Conservation (phyloP, 2,888 invertebrate genomes). For the Crioceris asparagi region DNA sequence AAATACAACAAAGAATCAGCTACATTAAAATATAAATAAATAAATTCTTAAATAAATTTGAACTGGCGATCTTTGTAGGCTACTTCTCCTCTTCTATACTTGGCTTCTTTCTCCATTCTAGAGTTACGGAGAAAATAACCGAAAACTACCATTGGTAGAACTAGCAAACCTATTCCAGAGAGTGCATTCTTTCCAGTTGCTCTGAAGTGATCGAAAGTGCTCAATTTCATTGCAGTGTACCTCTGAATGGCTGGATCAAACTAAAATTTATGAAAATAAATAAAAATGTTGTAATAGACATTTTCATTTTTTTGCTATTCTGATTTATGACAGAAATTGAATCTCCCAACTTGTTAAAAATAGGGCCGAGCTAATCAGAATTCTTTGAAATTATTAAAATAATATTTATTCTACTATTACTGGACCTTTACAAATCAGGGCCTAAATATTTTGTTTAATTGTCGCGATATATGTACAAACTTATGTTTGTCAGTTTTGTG, state of each 20-base stretch:
- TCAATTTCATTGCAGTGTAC: conserved; percentile 59
- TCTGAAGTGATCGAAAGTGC: conserved; percentile 54
- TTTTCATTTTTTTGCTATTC: no score
- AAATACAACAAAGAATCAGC: no score
- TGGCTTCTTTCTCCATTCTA: conserved; percentile 44
- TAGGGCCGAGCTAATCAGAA: no score
- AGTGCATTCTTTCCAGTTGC: conserved; percentile 43
- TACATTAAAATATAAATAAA: conserved; percentile 2
- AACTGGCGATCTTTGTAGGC: conserved; percentile 62
- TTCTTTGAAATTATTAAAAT: no score
- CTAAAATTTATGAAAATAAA: conserved; percentile 47
- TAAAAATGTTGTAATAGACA: no score
- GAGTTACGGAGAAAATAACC: conserved; percentile 44
- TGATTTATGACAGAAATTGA: no score
- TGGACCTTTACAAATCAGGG: no score
- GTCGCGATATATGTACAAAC: no score
- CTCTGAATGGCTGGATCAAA: conserved; percentile 72
- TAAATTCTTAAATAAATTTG: conserved; percentile 50
- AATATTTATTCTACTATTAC: no score
- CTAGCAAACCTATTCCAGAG: conserved; percentile 35
- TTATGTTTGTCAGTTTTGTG: no score
- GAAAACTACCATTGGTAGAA: conserved; percentile 46
- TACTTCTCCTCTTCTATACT: conserved; percentile 59
- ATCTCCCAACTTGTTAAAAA: no score
- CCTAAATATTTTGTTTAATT: no score